Evolutionary conservation across 2,797 vertebrate species (phyloP).

Genomic region (Staurois parvus): DNA sequence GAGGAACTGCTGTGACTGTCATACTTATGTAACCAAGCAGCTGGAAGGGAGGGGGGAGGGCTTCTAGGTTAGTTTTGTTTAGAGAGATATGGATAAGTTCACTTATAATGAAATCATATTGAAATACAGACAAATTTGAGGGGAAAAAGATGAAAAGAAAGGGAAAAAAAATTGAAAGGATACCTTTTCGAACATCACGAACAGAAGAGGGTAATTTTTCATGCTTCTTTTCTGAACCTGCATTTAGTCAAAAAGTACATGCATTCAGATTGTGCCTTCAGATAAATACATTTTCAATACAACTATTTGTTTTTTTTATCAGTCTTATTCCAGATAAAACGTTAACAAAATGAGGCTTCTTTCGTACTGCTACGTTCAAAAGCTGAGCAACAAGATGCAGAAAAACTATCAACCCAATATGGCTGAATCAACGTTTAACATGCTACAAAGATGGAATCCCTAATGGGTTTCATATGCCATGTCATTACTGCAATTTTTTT

Average conservation of each 20-base stretch:
- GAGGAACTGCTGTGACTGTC: too few species aligned
- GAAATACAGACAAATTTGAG: conserved; percentile 8
- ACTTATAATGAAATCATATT: too few species aligned
- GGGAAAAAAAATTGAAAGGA: conserved; percentile 81
- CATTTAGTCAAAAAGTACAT: conserved; percentile 87
- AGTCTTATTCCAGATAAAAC: background rate
- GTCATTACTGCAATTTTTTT: too few species aligned
- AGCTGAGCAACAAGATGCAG: background rate
- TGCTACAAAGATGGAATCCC: background rate
- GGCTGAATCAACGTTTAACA: background rate
- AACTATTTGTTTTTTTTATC: background rate
- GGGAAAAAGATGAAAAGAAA: conserved; percentile 1
- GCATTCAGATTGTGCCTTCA: conserved; percentile 85
- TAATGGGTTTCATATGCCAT: too few species aligned
- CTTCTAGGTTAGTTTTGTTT: too few species aligned
- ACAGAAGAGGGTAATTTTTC: conserved; percentile 99
- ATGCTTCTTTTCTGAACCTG: conserved; percentile 97
- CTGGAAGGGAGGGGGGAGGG: too few species aligned
- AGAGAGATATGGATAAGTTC: too few species aligned
- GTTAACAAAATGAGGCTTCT: background rate
- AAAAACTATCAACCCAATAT: background rate
- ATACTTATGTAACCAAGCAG: too few species aligned
- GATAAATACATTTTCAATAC: conserved; percentile 76
- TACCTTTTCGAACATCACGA: conserved; percentile 96
- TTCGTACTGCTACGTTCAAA: background rate